These are phyloP conservation scores for Drosophila busckii DNA, from an alignment of 1,140 invertebrate species.

Conservation along the genomic window DNA sequence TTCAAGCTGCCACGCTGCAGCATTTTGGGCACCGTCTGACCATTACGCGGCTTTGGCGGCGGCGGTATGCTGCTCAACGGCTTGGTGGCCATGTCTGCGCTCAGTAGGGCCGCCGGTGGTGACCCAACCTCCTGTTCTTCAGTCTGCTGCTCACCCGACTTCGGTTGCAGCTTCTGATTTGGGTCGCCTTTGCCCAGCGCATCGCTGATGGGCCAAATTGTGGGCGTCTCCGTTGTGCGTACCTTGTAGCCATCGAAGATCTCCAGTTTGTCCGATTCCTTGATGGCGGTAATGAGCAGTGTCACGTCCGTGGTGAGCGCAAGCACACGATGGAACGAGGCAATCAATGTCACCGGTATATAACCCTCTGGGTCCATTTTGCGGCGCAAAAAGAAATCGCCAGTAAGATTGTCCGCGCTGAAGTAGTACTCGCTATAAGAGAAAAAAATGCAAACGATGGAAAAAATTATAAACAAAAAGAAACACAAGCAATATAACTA, in stretches of 20 bases:
- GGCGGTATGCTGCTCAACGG: conserved; percentile 83
- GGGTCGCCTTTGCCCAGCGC: conserved; percentile 38
- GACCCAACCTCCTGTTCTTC: conserved; percentile 22
- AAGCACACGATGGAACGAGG: conserved; percentile 96
- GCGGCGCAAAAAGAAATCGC: conserved; percentile 96
- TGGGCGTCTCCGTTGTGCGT: conserved; percentile 88
- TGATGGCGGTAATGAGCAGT: conserved; percentile 90
- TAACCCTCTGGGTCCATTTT: conserved; percentile 98
- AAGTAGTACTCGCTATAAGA: conserved; percentile 97
- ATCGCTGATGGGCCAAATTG: conserved; percentile 91
- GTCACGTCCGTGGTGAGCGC: conserved; percentile 91
- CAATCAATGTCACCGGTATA: conserved; percentile 94
- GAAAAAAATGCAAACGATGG: neutral
- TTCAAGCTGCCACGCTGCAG: conserved; percentile 55
- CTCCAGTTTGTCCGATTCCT: conserved; percentile 90
- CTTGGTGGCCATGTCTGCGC: conserved; percentile 80
- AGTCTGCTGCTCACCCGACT: conserved; percentile 25
- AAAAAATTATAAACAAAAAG: conserved; percentile 3
- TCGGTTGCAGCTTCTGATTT: conserved; percentile 1
- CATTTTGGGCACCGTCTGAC: conserved; percentile 66
- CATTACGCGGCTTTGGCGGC: conserved; percentile 83
- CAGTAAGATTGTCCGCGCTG: conserved; percentile 96
- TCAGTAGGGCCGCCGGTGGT: conserved; percentile 64
- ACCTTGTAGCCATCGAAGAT: conserved; percentile 89
- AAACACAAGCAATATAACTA: neutral